These are phyloP conservation scores for Apoderus coryli DNA, from an alignment of 2,888 invertebrate genomes.

Conservation along the genomic window DNA sequence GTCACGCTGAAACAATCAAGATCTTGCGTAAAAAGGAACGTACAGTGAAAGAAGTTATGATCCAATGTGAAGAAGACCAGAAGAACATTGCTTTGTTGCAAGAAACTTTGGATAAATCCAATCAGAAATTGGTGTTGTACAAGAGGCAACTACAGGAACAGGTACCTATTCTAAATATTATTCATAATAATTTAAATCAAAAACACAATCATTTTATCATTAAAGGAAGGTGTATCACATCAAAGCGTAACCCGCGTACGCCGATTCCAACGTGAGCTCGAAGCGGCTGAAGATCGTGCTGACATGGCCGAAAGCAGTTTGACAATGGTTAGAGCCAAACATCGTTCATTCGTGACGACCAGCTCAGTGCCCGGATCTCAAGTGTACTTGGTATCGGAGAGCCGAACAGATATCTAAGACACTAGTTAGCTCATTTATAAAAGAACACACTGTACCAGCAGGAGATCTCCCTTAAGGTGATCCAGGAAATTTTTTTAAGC, in stretches of 20 bases:
- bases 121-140: slow-evolving; percentile 81
- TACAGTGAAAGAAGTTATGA: slow-evolving; percentile 86
- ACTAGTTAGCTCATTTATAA: too few relatives aligned
- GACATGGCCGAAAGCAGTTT: slow-evolving; percentile 90
- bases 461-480: too few relatives aligned
- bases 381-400: slow-evolving; percentile 81
- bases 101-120: slow-evolving; percentile 76
- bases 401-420: slow-evolving; percentile 44
- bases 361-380: slow-evolving; percentile 83
- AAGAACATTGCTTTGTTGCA: slow-evolving; percentile 88
- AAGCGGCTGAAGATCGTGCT: slow-evolving; percentile 94
- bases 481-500: too few relatives aligned
- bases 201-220: too few relatives aligned
- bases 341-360: slow-evolving; percentile 94
- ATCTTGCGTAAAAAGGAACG: slow-evolving; percentile 97
- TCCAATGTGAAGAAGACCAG: slow-evolving; percentile 93
- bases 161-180: slow-evolving; percentile 34
- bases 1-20: slow-evolving; percentile 94
- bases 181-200: too few relatives aligned
- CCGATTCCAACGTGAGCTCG: slow-evolving; percentile 95
- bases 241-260: slow-evolving; percentile 91
- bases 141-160: slow-evolving; percentile 92
- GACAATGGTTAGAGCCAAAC: slow-evolving; percentile 91
- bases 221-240: slow-evolving; percentile 86
- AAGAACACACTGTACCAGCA: too few relatives aligned